Base-by-base conservation (phyloP, 2,888 invertebrate genomes). In the Bugulina stolonifera region DNA sequence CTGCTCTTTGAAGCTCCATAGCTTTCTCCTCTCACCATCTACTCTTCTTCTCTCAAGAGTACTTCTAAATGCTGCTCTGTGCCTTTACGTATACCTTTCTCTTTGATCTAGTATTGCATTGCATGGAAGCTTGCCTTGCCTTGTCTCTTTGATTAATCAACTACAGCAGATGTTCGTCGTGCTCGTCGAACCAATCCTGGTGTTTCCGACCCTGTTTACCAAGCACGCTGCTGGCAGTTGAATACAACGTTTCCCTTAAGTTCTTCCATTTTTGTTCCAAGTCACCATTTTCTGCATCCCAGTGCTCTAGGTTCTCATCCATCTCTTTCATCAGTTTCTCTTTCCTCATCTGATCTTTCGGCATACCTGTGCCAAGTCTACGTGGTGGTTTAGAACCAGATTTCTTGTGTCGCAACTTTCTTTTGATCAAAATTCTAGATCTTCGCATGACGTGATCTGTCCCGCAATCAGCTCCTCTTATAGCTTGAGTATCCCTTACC, bases 41-140 rank as follows among this genome's bases (percentile, higher is more conserved):
- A 23, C 25, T 54, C 43, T 72, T 54, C 72, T 72, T 71, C 35
- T 72, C 29, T 54, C 72, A 22, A 2, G 57, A n/a, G 57, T 57
- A 57, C 5, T n/a, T n/a, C 57, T 57, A n/a, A 57, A 57, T 5
- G 57, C 57, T 57, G 22, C 57, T 57, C 57, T 57, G 57, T 57
- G 57, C 14, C 23, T 57, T 23, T 23, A 25, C 14, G 57, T 57
- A 57, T 57, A 25, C 23, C 14, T 57, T 57, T n/a, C 57, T 57
- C 23, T 23, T 57, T 57, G 57, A 57, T 57, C 57, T 57, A 5
- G 57, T 57, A 57, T 57, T 57, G 57, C 57, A 57, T 25, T 57
- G 57, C 22, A 57, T 14, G 23, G 57, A n/a, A n/a, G 57, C 57
- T 57, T 14, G 14, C 23, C 57, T 57, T 23, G 23, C 57, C 57